A percentile compares a stretch with the other conserved stretches of the same genome.
phyloP scores from a whole-genome alignment of 2,888 invertebrate genomes.

The Sarcophaga caerulescens region DNA sequence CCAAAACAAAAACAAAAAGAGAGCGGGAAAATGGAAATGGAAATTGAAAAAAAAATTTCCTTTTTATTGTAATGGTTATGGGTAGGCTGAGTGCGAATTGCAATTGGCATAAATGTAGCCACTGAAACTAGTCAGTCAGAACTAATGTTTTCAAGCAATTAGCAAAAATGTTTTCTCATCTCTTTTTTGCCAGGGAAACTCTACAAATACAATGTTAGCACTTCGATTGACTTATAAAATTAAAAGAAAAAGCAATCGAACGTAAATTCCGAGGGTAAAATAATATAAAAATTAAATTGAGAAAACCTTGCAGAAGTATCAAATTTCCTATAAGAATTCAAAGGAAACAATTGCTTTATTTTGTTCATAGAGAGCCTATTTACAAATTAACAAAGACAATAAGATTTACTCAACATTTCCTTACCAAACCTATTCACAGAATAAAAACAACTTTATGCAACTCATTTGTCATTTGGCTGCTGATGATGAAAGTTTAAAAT shows the following conservation, averaged over 20 bases:
- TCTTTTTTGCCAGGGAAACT: background rate
- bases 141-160: conserved; percentile 63
- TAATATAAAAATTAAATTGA: too few species aligned
- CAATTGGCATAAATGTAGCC: background rate
- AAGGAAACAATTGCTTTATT: too few species aligned
- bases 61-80: conserved; percentile 44
- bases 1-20: background rate
- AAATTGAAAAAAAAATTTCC: background rate
- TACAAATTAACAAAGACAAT: too few species aligned
- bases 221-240: background rate
- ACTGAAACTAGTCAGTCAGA: conserved; percentile 43
- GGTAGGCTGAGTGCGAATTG: conserved; percentile 47
- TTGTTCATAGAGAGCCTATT: too few species aligned
- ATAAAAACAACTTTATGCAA: too few species aligned
- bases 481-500: too few species aligned
- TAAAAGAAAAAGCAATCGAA: background rate
- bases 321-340: too few species aligned
- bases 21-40: background rate
- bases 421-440: too few species aligned
- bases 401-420: too few species aligned
- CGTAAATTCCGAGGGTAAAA: too few species aligned
- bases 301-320: too few species aligned
- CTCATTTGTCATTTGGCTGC: too few species aligned
- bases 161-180: conserved; percentile 39
- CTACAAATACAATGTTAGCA: conserved; percentile 25